Evolutionary conservation across 2,797 vertebrate species (phyloP).

Genomic region (Pangasius larnaudii): DNA sequence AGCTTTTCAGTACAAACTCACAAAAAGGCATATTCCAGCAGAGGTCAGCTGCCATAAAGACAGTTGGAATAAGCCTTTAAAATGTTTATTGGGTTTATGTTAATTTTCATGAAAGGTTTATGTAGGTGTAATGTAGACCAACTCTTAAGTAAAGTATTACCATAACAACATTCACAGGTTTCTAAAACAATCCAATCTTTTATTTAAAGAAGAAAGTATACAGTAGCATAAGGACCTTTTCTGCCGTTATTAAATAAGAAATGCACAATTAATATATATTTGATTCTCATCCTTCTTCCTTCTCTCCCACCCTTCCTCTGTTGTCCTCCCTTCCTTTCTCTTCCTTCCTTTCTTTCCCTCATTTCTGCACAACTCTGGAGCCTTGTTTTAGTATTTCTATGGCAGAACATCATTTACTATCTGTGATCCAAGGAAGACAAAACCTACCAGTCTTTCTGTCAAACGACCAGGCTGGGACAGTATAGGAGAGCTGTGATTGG

Average conservation of each 20-base stretch:
- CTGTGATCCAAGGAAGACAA: not conserved
- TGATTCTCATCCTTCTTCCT: not conserved
- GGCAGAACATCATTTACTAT: not conserved
- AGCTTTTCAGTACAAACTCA: not conserved
- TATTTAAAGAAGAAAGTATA: not conserved
- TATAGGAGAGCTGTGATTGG: slow-evolving; percentile 69
- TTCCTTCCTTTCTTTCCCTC: not conserved
- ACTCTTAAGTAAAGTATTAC: not conserved
- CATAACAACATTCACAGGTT: not conserved
- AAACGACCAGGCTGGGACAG: slow-evolving; percentile 86
- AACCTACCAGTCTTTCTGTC: slow-evolving; percentile 83
- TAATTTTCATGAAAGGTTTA: not conserved
- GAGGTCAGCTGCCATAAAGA: not conserved
- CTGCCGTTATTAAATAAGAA: not conserved
- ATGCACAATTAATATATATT: not conserved
- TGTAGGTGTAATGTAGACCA: not conserved
- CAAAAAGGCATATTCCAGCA: not conserved
- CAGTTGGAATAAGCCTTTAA: not conserved
- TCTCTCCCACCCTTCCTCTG: not conserved
- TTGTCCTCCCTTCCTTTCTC: not conserved
- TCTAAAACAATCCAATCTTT: not conserved
- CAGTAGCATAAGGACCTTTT: not conserved
- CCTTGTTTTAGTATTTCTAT: not conserved
- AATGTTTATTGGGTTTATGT: not conserved
- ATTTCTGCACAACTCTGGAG: not conserved